Base-by-base conservation (phyloP, 2,888 invertebrate species). In the Autographa gamma region DNA sequence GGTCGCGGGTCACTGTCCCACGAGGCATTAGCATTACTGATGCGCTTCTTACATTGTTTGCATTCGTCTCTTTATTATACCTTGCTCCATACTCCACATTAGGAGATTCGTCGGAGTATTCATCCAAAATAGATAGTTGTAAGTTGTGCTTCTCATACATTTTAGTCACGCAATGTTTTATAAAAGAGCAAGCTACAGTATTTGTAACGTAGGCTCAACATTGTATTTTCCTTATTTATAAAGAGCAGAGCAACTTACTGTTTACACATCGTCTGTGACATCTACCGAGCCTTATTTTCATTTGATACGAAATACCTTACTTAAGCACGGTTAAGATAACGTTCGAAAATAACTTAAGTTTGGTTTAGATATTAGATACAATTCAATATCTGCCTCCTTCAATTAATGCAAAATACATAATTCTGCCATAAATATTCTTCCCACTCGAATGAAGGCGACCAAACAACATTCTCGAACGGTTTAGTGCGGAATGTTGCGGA, bases 1-100 rank as follows among this genome's bases (percentile, higher is more conserved):
- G 83, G 83, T 64, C 83, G 58, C 69, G 66, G 83, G 83, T 65
- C 83, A 80, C 38, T 74, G 77, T 77, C 82, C 80, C 77, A 69
- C 74, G 80, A 48, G 8, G 64, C 56, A 71, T 80, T 59, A 59
- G 61, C 71, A 79, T 80, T 76, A 76, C 56, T 18, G 65, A 80
- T 76, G 80, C 76, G 80, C 66, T 80, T 77, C 67, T 77, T 76
- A 77, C 77, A 80, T 77, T 77, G 80, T 77, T 76, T 76, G 18
- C 54, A 19, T 54, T 54, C 19, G 1, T 18, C 19, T 9, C 16
- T 19, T 18, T 19, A 11, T 54, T 9, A 16, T 43, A 43, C 43
- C 14, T 43, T 43, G 43, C 16, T 16, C 11, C 16, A 4, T 4
- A 13, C 11, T 41, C 14, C 14, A 2, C 11, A 38, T 38, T 38